Evolutionary conservation across 2,113 vertebrate genomes (phyloP).

Genomic region (Malurus elegans): DNA sequence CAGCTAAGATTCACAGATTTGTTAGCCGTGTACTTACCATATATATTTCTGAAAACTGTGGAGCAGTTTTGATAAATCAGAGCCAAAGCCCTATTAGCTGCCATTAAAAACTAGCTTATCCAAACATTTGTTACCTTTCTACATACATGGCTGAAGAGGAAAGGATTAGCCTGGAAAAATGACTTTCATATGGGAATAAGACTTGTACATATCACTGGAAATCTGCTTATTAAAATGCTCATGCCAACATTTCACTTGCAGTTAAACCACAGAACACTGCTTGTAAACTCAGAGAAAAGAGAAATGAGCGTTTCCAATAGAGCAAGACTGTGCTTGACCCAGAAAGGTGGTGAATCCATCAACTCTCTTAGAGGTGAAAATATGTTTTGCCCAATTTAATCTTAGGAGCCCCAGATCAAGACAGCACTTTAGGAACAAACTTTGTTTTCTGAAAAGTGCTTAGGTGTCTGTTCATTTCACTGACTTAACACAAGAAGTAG

Average conservation of each 20-base stretch:
- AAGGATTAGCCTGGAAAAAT: conserved; percentile 11
- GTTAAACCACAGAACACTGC: neutral
- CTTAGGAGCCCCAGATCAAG: neutral
- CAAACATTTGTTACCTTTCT: conserved; percentile 15
- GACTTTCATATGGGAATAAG: neutral
- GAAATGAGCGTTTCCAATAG: conserved; percentile 54
- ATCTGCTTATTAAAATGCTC: conserved; percentile 15
- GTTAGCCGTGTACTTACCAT: conserved; percentile 12
- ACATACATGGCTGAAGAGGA: neutral
- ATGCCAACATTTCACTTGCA: neutral
- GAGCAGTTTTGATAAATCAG: conserved; percentile 9
- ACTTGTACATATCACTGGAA: neutral
- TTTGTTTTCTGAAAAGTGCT: neutral
- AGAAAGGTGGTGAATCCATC: neutral
- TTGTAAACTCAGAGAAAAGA: neutral
- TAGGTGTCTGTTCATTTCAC: neutral
- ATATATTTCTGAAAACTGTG: neutral
- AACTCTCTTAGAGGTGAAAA: neutral
- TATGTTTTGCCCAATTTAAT: neutral
- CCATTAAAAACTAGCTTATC: conserved; percentile 20
- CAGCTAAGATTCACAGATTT: neutral
- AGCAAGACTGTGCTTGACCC: conserved; percentile 34
- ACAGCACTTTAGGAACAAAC: neutral
- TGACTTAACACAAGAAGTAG: neutral
- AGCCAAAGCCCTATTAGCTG: conserved; percentile 5